Conservation (phyloP, 2,797 vertebrate species). For the Tangara arthus region DNA sequence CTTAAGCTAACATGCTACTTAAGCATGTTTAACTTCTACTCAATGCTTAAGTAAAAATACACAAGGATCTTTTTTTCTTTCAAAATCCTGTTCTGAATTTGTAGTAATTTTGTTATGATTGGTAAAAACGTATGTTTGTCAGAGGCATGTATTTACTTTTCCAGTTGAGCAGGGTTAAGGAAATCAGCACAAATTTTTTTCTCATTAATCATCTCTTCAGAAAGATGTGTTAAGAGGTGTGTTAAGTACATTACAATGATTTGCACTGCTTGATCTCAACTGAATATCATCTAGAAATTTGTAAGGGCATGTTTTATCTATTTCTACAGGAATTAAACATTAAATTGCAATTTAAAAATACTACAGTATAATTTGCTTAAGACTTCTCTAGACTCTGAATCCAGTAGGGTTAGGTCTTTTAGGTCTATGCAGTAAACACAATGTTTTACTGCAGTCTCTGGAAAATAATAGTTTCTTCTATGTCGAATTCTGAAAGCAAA, state of each 20-base stretch:
- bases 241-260: neutral
- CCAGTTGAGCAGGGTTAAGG: neutral
- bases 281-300: neutral
- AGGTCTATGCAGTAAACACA: neutral
- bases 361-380: neutral
- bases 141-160: neutral
- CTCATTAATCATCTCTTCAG: neutral
- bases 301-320: neutral
- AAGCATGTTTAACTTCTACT: neutral
- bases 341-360: neutral
- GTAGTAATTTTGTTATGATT: neutral
- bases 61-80: neutral
- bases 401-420: neutral
- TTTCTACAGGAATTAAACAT: neutral
- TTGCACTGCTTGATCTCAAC: neutral
- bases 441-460: neutral
- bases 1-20: neutral
- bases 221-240: neutral
- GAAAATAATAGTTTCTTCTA: neutral
- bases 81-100: neutral
- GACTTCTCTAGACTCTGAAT: neutral
- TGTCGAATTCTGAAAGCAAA: neutral
- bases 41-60: neutral
- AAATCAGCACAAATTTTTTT: neutral
- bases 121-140: neutral